phyloP scores from a whole-genome alignment of 2,113 vertebrate genomes.

The Stegostoma tigrinum region DNA sequence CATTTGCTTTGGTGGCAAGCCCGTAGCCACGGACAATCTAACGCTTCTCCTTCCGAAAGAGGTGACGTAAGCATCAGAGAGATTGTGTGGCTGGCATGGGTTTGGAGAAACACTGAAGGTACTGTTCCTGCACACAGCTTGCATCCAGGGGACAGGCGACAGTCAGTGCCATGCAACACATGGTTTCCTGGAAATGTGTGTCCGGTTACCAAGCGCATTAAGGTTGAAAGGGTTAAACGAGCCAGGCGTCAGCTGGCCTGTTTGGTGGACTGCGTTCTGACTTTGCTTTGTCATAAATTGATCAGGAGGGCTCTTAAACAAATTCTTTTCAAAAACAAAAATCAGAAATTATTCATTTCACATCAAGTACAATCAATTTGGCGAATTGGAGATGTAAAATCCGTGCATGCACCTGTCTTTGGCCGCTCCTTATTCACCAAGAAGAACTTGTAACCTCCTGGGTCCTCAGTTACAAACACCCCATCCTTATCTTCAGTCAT shows the following conservation, averaged over 20 bases:
- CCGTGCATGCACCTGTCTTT: conserved; percentile 56
- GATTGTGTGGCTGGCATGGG: not conserved
- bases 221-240: not conserved
- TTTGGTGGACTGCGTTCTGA: not conserved
- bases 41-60: not conserved
- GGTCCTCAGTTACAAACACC: conserved; percentile 73
- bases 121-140: not conserved
- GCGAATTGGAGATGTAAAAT: not conserved
- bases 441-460: conserved; percentile 86
- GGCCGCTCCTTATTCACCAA: conserved; percentile 68
- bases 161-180: not conserved
- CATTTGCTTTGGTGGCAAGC: not conserved
- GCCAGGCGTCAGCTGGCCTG: not conserved
- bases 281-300: not conserved
- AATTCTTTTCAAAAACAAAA: no score
- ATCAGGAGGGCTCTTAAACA: not conserved
- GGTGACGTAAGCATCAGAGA: not conserved
- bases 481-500: conserved; percentile 63
- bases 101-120: not conserved
- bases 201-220: not conserved
- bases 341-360: not conserved
- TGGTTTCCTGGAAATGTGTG: not conserved
- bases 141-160: not conserved
- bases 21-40: not conserved
- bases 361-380: not conserved